Conservation (phyloP, 1,140 invertebrate species). For the Leptopilina clavipes region DNA sequence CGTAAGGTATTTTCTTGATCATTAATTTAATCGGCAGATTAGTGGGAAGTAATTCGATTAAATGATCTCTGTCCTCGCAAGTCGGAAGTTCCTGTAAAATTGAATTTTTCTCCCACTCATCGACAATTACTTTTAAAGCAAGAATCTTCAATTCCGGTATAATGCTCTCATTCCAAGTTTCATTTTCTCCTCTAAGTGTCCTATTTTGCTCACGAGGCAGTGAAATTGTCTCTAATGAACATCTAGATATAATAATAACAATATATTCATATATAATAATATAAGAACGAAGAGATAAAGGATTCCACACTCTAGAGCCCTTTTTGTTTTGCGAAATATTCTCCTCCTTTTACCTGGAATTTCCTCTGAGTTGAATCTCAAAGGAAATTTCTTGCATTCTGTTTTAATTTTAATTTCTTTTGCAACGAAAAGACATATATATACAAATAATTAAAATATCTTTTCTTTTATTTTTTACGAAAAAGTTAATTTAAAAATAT, state of each 20-base stretch:
- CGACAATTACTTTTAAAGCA: slow-evolving; percentile 58
- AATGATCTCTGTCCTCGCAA: slow-evolving; percentile 57
- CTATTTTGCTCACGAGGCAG: slow-evolving; percentile 54
- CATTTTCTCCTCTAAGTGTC: slow-evolving; percentile 60
- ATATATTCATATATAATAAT: slow-evolving; percentile 15
- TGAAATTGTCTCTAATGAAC: slow-evolving; percentile 57
- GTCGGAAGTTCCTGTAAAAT: slow-evolving; percentile 65
- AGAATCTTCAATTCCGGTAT: slow-evolving; percentile 63
- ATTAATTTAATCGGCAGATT: slow-evolving; percentile 66
- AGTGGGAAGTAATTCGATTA: slow-evolving; percentile 68
- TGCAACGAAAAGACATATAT: neutral
- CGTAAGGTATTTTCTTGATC: slow-evolving; percentile 61
- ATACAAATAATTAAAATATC: slow-evolving; percentile 28
- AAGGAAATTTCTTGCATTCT: too few species aligned
- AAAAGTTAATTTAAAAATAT: too few species aligned
- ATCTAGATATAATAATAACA: slow-evolving; percentile 52
- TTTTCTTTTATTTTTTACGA: too few species aligned
- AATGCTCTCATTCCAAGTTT: slow-evolving; percentile 59
- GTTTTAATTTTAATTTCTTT: too few species aligned
- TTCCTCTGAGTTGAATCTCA: too few species aligned
- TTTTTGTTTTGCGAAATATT: too few species aligned
- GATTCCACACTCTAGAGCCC: too few species aligned
- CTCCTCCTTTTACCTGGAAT: too few species aligned
- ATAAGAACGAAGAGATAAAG: too few species aligned
- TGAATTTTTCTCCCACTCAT: slow-evolving; percentile 60